These are phyloP conservation scores for Chiloscyllium punctatum DNA, from an alignment of 2,797 vertebrate genomes.

Conservation along the genomic window DNA sequence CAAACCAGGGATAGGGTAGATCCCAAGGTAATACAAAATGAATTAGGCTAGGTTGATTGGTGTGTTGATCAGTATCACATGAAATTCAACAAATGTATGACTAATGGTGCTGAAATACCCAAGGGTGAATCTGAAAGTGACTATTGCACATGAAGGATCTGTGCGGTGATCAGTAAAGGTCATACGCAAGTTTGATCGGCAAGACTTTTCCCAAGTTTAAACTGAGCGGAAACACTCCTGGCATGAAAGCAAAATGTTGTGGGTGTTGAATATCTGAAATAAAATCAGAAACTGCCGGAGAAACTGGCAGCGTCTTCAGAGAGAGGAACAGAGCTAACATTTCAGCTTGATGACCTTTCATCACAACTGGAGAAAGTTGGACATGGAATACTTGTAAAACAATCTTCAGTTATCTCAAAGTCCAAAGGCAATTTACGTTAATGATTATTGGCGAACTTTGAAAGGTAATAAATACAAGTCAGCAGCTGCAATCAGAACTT, in stretches of 20 bases:
- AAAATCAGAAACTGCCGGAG: neutral
- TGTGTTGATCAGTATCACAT: neutral
- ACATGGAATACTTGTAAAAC: neutral
- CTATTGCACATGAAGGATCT: neutral
- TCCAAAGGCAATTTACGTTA: neutral
- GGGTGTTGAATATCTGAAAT: neutral
- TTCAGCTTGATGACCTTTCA: neutral
- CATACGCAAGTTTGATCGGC: neutral
- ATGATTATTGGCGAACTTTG: conserved; percentile 21
- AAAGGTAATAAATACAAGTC: neutral
- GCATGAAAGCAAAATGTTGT: neutral
- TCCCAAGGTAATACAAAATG: neutral
- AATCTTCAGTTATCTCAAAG: neutral
- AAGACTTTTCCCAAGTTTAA: conserved; percentile 2
- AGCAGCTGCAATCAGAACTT: neutral
- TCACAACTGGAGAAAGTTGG: neutral
- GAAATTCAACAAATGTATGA: neutral
- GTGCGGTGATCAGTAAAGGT: neutral
- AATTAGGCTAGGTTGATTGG: neutral
- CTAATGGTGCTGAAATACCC: neutral
- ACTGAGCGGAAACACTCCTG: neutral
- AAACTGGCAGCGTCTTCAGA: neutral
- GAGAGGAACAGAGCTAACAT: neutral
- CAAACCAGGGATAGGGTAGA: neutral
- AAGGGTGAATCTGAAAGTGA: neutral